These are phyloP conservation scores for Hippolais icterina DNA, from an alignment of 2,113 vertebrate genomes.

Conservation along the genomic window DNA sequence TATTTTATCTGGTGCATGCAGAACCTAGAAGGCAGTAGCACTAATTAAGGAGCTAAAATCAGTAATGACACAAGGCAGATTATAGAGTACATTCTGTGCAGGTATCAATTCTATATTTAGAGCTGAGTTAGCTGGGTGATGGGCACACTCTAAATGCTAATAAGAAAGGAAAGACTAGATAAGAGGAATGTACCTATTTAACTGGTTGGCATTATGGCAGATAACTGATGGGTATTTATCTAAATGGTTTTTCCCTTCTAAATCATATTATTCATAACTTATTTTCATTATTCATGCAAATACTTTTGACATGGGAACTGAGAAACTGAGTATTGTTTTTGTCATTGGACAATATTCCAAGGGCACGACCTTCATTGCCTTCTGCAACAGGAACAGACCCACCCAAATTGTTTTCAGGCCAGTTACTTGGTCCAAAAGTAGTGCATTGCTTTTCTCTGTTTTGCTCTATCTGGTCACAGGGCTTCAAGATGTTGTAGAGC, in stretches of 20 bases:
- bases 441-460: background rate
- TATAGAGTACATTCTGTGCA: conserved; percentile 42
- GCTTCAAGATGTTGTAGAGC: background rate
- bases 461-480: background rate
- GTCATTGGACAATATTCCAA: background rate
- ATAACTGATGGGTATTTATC: background rate
- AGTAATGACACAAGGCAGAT: conserved; percentile 14
- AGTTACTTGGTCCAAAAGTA: background rate
- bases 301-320: background rate
- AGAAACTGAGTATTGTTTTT: background rate
- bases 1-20: conserved; percentile 7
- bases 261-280: background rate
- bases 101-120: conserved; percentile 59
- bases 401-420: background rate
- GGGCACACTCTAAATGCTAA: conserved; percentile 9
- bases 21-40: background rate
- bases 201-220: background rate
- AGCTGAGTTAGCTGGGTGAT: conserved; percentile 2
- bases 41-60: conserved; percentile 56
- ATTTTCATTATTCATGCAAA: background rate
- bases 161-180: conserved; percentile 10
- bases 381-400: background rate
- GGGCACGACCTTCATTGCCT: background rate
- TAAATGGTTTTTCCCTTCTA: background rate
- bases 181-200: background rate